phyloP scores from a whole-genome alignment of 2,113 vertebrate species.

The Synchiropus splendidus region DNA sequence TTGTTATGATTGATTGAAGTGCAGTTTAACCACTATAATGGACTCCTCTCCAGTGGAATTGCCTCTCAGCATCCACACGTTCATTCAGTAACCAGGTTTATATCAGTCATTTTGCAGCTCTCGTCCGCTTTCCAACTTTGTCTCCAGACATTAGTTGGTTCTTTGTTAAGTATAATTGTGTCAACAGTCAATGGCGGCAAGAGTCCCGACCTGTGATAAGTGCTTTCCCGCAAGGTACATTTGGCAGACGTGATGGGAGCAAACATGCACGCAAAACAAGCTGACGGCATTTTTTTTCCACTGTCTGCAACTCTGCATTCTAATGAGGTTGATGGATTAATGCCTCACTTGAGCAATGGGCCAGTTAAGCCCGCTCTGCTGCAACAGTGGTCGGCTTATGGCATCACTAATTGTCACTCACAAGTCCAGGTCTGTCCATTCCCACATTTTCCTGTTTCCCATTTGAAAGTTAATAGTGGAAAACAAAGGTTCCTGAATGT shows the following conservation, averaged over 20 bases:
- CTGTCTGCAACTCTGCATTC: constrained; percentile 45
- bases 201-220: constrained; percentile 36
- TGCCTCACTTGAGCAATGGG: constrained; percentile 36
- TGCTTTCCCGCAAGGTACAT: constrained; percentile 47
- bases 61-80: constrained; percentile 10
- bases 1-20: constrained; percentile 5
- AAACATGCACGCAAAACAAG: constrained; percentile 37
- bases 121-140: constrained; percentile 18
- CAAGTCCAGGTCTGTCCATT: constrained; percentile 12
- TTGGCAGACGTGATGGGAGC: constrained; percentile 19
- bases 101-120: constrained; percentile 18
- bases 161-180: constrained; percentile 47
- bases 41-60: constrained; percentile 4
- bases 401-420: constrained; percentile 36
- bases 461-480: constrained; percentile 31
- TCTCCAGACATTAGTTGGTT: constrained; percentile 40
- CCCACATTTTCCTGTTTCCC: constrained; percentile 35
- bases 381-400: constrained; percentile 35
- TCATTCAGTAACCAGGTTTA: constrained; percentile 14
- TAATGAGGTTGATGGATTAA: constrained; percentile 52
- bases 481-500: constrained; percentile 21
- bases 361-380: constrained; percentile 33
- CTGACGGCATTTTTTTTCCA: constrained; percentile 38
- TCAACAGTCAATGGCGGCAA: constrained; percentile 37
- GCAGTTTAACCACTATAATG: constrained; percentile 8